phyloP scores from a whole-genome alignment of 2,113 vertebrate genomes.

The Eudorcas thomsonii region DNA sequence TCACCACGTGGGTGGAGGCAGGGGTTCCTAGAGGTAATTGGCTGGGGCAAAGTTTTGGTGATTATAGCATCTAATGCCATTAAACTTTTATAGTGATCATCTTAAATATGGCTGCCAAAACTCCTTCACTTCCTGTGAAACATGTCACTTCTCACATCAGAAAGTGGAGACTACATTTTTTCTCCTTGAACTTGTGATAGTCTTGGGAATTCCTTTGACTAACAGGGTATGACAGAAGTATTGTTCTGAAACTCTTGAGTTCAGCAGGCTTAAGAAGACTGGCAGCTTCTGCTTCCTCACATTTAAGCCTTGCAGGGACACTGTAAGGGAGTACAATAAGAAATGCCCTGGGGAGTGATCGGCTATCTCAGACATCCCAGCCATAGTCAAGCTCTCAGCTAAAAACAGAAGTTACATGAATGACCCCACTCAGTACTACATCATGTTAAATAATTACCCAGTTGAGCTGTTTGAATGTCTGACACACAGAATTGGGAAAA shows the following conservation, averaged over 20 bases:
- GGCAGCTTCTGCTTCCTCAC: neutral
- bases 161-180: neutral
- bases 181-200: neutral
- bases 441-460: neutral
- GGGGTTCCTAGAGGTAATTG: neutral
- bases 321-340: neutral
- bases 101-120: neutral
- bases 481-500: neutral
- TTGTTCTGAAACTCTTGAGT: neutral
- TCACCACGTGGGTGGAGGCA: neutral
- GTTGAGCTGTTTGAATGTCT: neutral
- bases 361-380: neutral
- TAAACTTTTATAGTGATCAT: neutral
- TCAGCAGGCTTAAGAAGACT: neutral
- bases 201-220: neutral
- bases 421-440: neutral
- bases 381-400: neutral
- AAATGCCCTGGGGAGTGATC: neutral
- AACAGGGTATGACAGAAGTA: neutral
- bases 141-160: neutral
- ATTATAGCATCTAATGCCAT: neutral
- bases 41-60: neutral
- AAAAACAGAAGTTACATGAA: neutral
- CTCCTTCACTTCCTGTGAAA: neutral
- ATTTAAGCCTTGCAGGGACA: neutral